Conservation (phyloP, 2,888 invertebrate genomes). For the Amphipyra berbera region DNA sequence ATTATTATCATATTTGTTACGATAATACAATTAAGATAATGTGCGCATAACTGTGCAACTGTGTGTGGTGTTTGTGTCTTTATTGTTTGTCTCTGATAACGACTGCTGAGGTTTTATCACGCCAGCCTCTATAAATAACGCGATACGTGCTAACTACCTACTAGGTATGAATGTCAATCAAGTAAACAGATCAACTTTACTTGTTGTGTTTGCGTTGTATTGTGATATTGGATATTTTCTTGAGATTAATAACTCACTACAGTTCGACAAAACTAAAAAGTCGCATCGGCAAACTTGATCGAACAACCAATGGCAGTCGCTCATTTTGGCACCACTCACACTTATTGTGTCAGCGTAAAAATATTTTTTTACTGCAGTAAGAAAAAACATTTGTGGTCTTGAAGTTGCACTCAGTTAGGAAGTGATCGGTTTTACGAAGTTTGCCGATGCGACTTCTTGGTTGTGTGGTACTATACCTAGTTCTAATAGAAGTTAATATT, state of each 20-base stretch:
- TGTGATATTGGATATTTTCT: constrained; percentile 25
- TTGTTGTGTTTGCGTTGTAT: constrained; percentile 11
- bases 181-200: constrained; percentile 41
- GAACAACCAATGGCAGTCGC: too few species aligned
- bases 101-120: constrained; percentile 75
- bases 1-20: constrained; percentile 61
- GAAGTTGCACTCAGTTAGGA: too few species aligned
- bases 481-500: too few species aligned
- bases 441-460: too few species aligned
- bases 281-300: too few species aligned
- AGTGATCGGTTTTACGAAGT: too few species aligned
- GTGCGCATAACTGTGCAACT: constrained; percentile 52
- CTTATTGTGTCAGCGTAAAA: too few species aligned
- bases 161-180: constrained; percentile 45
- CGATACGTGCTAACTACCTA: constrained; percentile 35
- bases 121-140: constrained; percentile 75
- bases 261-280: too few species aligned
- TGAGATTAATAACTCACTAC: not conserved
- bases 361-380: too few species aligned
- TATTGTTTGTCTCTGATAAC: constrained; percentile 83
- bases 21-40: constrained; percentile 66
- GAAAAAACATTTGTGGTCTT: too few species aligned
- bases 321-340: too few species aligned
- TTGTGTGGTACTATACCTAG: too few species aligned
- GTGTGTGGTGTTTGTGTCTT: constrained; percentile 71